phyloP scores from a whole-genome alignment of 2,113 vertebrate species.

The Maccullochella peelii region DNA sequence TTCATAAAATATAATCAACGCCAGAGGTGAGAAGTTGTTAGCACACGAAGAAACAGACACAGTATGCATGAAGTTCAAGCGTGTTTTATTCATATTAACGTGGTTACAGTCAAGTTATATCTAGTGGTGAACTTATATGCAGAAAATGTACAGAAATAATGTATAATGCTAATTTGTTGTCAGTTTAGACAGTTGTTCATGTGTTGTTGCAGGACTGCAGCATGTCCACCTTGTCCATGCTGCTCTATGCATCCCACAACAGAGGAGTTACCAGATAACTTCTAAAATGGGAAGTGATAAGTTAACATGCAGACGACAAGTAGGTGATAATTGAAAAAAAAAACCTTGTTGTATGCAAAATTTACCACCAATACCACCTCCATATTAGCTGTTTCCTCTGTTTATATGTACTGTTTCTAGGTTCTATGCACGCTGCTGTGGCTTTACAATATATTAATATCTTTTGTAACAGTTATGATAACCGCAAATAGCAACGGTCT shows the following conservation, averaged over 20 bases:
- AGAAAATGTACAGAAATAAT: background rate
- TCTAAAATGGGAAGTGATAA: background rate
- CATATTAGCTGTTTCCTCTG: background rate
- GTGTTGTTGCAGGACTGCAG: too few species aligned
- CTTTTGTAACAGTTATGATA: slow-evolving; percentile 21
- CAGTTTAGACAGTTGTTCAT: background rate
- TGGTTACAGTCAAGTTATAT: too few species aligned
- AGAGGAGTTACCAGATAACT: background rate
- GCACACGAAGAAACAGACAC: background rate
- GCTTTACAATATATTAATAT: background rate
- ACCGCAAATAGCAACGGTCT: background rate
- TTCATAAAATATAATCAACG: background rate
- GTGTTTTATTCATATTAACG: background rate
- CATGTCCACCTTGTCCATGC: too few species aligned
- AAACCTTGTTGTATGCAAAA: background rate
- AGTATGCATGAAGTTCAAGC: background rate
- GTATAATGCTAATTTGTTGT: background rate
- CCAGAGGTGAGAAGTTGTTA: background rate
- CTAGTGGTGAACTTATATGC: background rate
- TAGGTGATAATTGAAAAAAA: background rate
- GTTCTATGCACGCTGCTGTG: background rate
- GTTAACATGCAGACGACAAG: background rate
- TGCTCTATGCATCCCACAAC: background rate
- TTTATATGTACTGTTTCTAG: background rate
- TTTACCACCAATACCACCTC: background rate